Evolutionary conservation across 2,113 vertebrate species (phyloP), one percentile per base, ranked within the genome.

Genomic region (Poeciliopsis prolifica): DNA sequence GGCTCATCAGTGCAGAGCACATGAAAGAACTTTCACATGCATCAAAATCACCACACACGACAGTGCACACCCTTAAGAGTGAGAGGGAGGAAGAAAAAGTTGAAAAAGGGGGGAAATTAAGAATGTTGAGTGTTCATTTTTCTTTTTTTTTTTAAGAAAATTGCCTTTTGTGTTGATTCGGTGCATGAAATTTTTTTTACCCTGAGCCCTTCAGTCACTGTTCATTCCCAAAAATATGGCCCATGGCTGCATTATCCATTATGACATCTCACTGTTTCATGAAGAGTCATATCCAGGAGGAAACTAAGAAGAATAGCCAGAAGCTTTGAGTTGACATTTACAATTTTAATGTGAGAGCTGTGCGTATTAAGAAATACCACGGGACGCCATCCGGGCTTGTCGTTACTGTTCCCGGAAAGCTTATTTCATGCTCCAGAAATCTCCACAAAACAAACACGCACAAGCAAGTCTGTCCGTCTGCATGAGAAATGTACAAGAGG

Each of bases 341-440:
- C 30, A 24, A 85, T 89, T 86, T 75, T 51, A 82, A 87, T 77
- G 87, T 72, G 85, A 86, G 75, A 84, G 77, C 75, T 61, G 79
- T 70, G 15, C 54, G 83, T 73, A 82, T 94, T 93, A 94, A 90
- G 87, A 90, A 91, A 86, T 90, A 84, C 84, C 88, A 81, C 75
- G 81, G 88, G 86, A 91, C 88, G 85, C 82, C 81, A 87, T 81
- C 65, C 80, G 35, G 80, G 80, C 51, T 83, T 65, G 61, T 80
- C 65, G 60, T 74, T 70, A 80, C 69, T 86, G 89, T 89, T 88
- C 81, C 80, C 74, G 80, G 80, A 90, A 91, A 93, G 86, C 91
- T 91, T 90, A 92, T 94, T 94, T 94, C 92, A 94, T 88, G 91
- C 88, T 88, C 82, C 88, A 87, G 70, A 79, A 90, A 77, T 74